Percentiles rank a stretch among this genome's conserved stretches.
phyloP scores from a whole-genome alignment of 2,113 vertebrate species.

The Calypte anna region DNA sequence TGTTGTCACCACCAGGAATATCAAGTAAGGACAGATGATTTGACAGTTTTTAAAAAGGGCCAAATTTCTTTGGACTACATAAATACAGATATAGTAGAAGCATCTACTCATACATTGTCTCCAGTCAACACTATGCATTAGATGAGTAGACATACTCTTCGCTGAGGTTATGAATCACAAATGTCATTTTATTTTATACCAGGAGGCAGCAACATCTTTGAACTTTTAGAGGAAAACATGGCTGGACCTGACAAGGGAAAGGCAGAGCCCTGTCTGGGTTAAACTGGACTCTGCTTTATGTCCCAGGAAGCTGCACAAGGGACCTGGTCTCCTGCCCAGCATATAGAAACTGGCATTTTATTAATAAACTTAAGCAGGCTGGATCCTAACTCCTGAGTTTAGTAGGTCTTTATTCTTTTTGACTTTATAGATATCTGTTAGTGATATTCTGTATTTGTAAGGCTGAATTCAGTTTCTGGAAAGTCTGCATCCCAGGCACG shows the following conservation, averaged over 20 bases:
- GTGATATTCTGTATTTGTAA: neutral
- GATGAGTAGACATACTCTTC: neutral
- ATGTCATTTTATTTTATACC: neutral
- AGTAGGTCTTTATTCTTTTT: neutral
- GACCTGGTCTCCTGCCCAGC: neutral
- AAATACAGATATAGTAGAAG: neutral
- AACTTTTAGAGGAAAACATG: neutral
- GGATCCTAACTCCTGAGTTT: neutral
- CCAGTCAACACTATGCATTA: neutral
- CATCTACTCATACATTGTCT: neutral
- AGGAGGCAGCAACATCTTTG: neutral
- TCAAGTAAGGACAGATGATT: neutral
- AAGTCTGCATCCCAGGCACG: neutral
- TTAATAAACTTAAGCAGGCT: neutral
- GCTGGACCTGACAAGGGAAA: neutral
- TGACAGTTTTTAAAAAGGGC: neutral
- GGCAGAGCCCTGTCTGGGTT: neutral
- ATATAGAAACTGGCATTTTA: neutral
- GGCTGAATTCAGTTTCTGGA: neutral
- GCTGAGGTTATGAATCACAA: neutral
- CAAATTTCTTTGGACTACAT: neutral
- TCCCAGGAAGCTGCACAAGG: neutral
- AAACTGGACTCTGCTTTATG: neutral
- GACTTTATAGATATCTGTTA: neutral
- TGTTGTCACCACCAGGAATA: accelerated